Evolutionary conservation across 1,140 invertebrate species (phyloP), one percentile per base, ranked within the genome.

Genomic region (Pogonomyrmex californicus): DNA sequence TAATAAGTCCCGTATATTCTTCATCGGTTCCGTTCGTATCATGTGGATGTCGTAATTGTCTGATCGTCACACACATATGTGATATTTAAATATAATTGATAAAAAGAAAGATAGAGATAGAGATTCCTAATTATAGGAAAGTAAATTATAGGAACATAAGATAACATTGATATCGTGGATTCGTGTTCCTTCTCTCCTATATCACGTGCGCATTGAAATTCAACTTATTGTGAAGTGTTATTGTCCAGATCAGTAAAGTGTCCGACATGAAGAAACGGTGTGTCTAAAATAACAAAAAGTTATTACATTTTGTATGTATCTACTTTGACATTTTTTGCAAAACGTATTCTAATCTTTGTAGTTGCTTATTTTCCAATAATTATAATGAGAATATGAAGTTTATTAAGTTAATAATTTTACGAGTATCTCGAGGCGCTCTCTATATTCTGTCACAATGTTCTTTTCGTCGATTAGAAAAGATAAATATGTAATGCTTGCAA

Each of bases 1-100:
- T 66, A 70, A 75, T 86, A 75, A 81, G 36, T 60, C 71, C 58
- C 65, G 23, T 54, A 85, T 77, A 23, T 77, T 77, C 23, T 86
- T 17, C 86, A 76, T 47, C 30, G 38, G 5, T n/a, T 41, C 4
- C 17, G 5, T 2, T 4, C n/a, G 14, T 62, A 6, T 5, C 63
- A 17, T 47, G 44, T 63, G 36, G 17, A 81, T 23, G 5, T 56
- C 9, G 58, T 30, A 14, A 5, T 30, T 23, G 23, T 14, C 9
- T 6, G 41, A 36, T 23, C 14, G 23, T 51, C n/a, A n/a, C 33
- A 2, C 44, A 33, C 41, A 33, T 30, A n/a, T 6, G n/a, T 9
- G 7, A 17, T 49, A 51, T 60, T 44, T 36, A 23, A 38, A 23
- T 33, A 5, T 44, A 60, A 30, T 4, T 33, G 5, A 17, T n/a